These are phyloP conservation scores for Pseudobourletiella spinata DNA, from an alignment of 1,140 invertebrate genomes.

Conservation along the genomic window DNA sequence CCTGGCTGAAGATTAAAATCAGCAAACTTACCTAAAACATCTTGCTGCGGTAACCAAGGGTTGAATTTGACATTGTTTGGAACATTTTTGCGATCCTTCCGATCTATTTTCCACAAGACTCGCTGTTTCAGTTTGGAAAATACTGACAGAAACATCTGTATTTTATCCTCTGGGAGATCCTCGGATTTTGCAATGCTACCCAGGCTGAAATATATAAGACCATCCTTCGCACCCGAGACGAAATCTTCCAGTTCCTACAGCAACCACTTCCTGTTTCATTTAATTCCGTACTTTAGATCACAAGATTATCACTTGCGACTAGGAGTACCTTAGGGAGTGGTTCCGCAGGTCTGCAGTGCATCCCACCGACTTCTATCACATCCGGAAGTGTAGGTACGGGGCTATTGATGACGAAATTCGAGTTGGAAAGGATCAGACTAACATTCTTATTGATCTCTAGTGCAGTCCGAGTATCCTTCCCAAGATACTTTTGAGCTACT, in stretches of 20 bases:
- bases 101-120: conserved; percentile 52
- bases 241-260: conserved; percentile 45
- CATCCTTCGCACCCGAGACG: too few species aligned
- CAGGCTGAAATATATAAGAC: too few species aligned
- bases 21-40: conserved; percentile 26
- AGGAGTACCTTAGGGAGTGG: too few species aligned
- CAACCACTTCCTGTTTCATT: too few species aligned
- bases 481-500: too few species aligned
- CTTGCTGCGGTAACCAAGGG: conserved; percentile 36
- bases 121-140: conserved; percentile 42
- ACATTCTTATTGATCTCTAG: conserved; percentile 42
- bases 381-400: too few species aligned
- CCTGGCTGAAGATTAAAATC: too few species aligned
- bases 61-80: conserved; percentile 46
- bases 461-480: too few species aligned
- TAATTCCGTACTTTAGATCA: too few species aligned
- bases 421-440: too few species aligned
- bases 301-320: too few species aligned
- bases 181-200: conserved; percentile 49
- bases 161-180: conserved; percentile 11
- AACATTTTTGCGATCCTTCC: neutral
- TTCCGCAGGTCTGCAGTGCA: too few species aligned
- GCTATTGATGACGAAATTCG: conserved; percentile 44
- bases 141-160: conserved; percentile 5
- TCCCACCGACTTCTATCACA: conserved; percentile 50